These are phyloP conservation scores for Trichomycterus rosablanca DNA, from an alignment of 2,113 vertebrate species.

Conservation along the genomic window DNA sequence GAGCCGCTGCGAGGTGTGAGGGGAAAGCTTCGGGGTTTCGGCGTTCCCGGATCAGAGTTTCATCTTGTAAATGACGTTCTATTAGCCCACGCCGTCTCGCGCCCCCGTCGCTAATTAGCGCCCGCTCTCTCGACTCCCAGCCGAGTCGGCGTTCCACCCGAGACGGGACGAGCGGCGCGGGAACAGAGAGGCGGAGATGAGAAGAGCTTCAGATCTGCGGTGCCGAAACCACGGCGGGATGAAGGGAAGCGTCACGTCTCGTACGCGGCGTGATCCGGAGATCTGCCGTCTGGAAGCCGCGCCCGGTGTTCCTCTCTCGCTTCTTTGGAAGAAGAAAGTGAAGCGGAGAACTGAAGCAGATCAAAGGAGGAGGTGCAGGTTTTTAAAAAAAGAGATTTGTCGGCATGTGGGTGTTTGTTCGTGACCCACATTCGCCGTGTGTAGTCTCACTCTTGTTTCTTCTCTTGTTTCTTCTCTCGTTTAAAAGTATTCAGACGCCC, in stretches of 20 bases:
- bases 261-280: constrained; percentile 34
- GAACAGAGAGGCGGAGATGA: constrained; percentile 43
- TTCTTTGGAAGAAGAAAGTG: constrained; percentile 44
- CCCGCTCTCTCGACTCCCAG: constrained; percentile 41
- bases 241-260: constrained; percentile 46
- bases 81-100: constrained; percentile 41
- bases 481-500: too few species aligned
- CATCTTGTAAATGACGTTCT: constrained; percentile 44
- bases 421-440: constrained; percentile 40
- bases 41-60: constrained; percentile 36
- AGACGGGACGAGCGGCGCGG: constrained; percentile 32
- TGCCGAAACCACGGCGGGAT: constrained; percentile 36
- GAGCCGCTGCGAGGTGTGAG: too few species aligned
- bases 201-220: constrained; percentile 30
- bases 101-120: constrained; percentile 43
- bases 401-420: constrained; percentile 7
- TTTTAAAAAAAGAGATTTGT: constrained; percentile 8
- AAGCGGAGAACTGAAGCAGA: constrained; percentile 32
- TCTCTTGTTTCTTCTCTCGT: too few species aligned
- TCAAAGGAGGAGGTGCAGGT: constrained; percentile 18
- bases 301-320: too few species aligned
- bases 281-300: constrained; percentile 19
- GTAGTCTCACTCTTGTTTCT: too few species aligned
- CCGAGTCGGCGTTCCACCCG: constrained; percentile 41
- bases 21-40: too few species aligned